A percentile compares a stretch with the other conserved stretches of the same genome.
phyloP scores from a whole-genome alignment of 2,797 vertebrate genomes.

The Hoplostethus atlanticus region DNA sequence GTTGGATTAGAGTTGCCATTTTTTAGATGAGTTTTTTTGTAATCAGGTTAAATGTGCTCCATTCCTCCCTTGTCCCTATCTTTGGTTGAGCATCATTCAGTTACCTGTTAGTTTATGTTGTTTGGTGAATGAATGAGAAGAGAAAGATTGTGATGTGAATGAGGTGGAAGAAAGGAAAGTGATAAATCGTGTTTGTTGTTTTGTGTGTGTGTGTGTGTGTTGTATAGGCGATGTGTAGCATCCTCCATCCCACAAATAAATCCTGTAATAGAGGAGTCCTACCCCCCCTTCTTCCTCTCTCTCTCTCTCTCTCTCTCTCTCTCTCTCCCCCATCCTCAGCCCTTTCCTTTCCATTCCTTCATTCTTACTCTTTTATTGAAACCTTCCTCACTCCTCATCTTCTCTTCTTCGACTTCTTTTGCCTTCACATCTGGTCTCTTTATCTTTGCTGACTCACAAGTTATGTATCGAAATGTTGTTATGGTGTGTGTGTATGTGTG shows the following conservation, averaged over 20 bases:
- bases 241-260: too few relatives aligned
- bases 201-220: neutral
- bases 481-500: neutral
- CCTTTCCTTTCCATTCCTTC: too few relatives aligned
- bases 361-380: too few relatives aligned
- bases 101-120: too few relatives aligned
- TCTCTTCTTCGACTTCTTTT: neutral
- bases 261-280: too few relatives aligned
- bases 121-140: too few relatives aligned
- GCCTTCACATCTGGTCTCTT: neutral
- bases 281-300: conserved; percentile 9
- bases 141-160: neutral
- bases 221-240: too few relatives aligned
- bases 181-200: neutral
- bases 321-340: too few relatives aligned
- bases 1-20: too few relatives aligned
- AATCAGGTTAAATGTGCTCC: too few relatives aligned
- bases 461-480: neutral
- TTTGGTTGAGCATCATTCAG: neutral
- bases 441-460: neutral
- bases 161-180: neutral
- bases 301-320: too few relatives aligned
- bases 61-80: neutral
- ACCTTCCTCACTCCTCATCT: neutral
- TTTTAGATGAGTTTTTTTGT: too few relatives aligned